Percentiles rank a stretch among this genome's conserved stretches.
phyloP scores from a whole-genome alignment of 2,888 invertebrate species.

The Clusia tigrina region DNA sequence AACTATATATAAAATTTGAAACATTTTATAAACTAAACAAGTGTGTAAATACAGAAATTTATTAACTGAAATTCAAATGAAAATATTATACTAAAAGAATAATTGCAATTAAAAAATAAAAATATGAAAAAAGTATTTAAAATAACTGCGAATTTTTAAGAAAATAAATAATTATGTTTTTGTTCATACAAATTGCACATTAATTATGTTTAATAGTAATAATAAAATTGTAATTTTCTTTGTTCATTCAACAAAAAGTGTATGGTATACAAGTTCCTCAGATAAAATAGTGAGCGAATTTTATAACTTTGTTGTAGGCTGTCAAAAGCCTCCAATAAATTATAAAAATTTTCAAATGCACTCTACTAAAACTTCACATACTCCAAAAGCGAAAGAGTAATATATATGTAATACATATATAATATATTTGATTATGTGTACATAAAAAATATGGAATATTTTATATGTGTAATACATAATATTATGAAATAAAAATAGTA shows the following conservation, averaged over 20 bases:
- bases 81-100: too few relatives aligned
- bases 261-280: slow-evolving; percentile 82
- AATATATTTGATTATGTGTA: not conserved
- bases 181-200: too few relatives aligned
- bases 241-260: slow-evolving; percentile 59
- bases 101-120: too few relatives aligned
- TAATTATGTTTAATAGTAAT: not conserved
- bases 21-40: not conserved
- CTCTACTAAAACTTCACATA: slow-evolving; percentile 12
- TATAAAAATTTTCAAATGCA: not conserved
- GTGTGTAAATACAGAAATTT: not conserved
- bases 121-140: too few relatives aligned
- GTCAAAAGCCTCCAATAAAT: not conserved
- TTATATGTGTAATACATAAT: not conserved
- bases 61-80: not conserved
- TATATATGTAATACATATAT: slow-evolving; percentile 8
- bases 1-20: not conserved
- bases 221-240: slow-evolving; percentile 57
- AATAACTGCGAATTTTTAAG: too few relatives aligned
- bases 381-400: not conserved
- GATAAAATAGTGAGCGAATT: slow-evolving; percentile 56
- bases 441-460: too few relatives aligned
- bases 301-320: slow-evolving; percentile 17
- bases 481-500: not conserved
- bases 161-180: too few relatives aligned